Evolutionary conservation across 1,140 invertebrate genomes (phyloP), one percentile per base, ranked within the genome.

Genomic region (Cotesia glomerata): DNA sequence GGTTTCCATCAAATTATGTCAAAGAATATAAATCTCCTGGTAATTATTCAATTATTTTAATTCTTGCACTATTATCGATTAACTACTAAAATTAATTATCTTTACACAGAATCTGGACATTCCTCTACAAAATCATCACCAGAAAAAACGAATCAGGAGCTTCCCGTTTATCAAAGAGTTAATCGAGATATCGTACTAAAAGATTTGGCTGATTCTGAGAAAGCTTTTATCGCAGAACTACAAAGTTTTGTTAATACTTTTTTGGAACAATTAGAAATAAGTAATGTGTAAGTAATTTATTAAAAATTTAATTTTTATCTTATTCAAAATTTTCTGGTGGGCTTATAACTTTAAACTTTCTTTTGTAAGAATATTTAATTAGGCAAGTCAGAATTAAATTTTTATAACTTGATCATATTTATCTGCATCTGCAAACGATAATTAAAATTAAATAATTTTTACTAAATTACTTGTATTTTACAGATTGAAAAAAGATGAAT

Each of bases 1-100:
- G 98, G 98, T 99, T 99, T 89, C 98, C 98, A 73, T 96, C 95
- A 76, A 98, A 98, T 88, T 99, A 98, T 91, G 96, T 98, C 16
- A 95, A 93, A 80, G 95, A 97, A 84, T 92, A 92, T 80, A 95
- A 94, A 90, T 85, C 89, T 88, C 54, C 78, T 79, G 81, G 84
- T 86, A 79, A 63, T 18, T 52, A 18, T 64, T 63, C 69, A 26
- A 4, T 69, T n/a, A 69, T 52, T 72, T 66, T 74, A 52, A 49
- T 51, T 8, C 11, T 65, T 65, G 9, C 11, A 39, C 36, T 59
- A 45, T 14, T 71, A 4, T 62, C 52, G 5, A 39, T 64, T 54
- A n/a, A 72, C 26, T 68, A 62, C 77, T 82, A 78, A 4, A 45
- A 9, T 45, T 7, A 7, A 9, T 45, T 45, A 9, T 45, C 5